Evolutionary conservation across 2,113 vertebrate species (phyloP), one percentile per base, ranked within the genome.

Genomic region (Circaetus cinerascens): DNA sequence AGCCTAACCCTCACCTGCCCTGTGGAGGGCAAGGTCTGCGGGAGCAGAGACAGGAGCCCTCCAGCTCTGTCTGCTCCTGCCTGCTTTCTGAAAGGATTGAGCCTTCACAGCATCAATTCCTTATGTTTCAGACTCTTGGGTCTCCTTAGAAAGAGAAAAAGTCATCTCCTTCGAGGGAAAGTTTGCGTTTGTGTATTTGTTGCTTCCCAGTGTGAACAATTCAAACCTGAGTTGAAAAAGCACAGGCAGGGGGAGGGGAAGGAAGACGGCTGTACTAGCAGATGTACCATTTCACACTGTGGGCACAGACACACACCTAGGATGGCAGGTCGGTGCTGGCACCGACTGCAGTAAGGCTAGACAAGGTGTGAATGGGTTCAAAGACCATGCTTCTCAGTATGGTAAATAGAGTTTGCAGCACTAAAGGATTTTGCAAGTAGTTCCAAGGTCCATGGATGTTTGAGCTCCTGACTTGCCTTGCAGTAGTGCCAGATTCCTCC

Each of bases 371-470:
- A 88, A 77, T 6, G 25, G 27, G 68, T 81, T 94, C 79, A 84
- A 40, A 67, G 75, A 80, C 36, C 3, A 0, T 15, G 21, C 40
- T 92, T 62, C 74, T 86, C 50, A 29, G 38, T 41, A 15, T 0
- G 6, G 63, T 64, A 80, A 71, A 77, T 25, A 46, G 2, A 19
- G 23, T 92, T 80, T 1, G 2, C 34, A 81, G 64, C 72, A 26
- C 69, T 63, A 4, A 67, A 90, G 55, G 59, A 64, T 92, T 95
- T 94, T 94, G 73, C 51, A 72, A 72, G 50, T 81, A 23, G 27
- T 89, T 97, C 68, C 79, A 91, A 92, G 56, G 86, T 92, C 60
- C 16, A 0, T 32, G 40, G 64, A 29, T 4, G 7, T 60, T 60
- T 64, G 76, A 81, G 64, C 30, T 89, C 72, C 43, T 77, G 62